These are phyloP conservation scores for Ifrita kowaldi DNA, from an alignment of 2,113 vertebrate species.

Conservation along the genomic window DNA sequence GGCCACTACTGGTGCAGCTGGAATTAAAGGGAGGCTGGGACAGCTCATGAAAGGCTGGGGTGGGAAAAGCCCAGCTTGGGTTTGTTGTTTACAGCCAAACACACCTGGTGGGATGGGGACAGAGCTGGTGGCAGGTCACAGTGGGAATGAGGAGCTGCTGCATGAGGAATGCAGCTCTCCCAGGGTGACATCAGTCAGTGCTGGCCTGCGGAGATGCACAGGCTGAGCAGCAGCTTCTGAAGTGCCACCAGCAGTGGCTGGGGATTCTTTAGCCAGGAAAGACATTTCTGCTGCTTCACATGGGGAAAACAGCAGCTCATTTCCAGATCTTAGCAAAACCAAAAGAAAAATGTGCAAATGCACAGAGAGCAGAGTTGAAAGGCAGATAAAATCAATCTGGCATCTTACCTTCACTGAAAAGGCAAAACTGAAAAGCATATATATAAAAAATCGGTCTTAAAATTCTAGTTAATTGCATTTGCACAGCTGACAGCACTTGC, in stretches of 20 bases:
- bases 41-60: background rate
- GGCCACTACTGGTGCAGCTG: conserved; percentile 22
- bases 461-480: background rate
- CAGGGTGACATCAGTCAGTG: background rate
- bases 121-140: background rate
- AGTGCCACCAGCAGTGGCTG: background rate
- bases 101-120: background rate
- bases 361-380: background rate
- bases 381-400: background rate
- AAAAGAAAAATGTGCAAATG: background rate
- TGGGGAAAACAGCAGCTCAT: background rate
- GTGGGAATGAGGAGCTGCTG: background rate
- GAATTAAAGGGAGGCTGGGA: conserved; percentile 13
- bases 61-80: background rate
- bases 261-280: background rate
- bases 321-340: background rate
- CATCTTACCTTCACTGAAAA: background rate
- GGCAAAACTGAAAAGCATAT: background rate
- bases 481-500: background rate
- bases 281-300: background rate
- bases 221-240: background rate
- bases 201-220: background rate
- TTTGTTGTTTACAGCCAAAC: background rate
- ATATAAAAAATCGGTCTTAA: background rate
- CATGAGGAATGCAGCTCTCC: background rate